A percentile compares a stretch with the other conserved stretches of the same genome.
These are phyloP conservation scores for Drosophila paulistorum DNA, from an alignment of 1,140 invertebrate genomes.

Conservation along the genomic window DNA sequence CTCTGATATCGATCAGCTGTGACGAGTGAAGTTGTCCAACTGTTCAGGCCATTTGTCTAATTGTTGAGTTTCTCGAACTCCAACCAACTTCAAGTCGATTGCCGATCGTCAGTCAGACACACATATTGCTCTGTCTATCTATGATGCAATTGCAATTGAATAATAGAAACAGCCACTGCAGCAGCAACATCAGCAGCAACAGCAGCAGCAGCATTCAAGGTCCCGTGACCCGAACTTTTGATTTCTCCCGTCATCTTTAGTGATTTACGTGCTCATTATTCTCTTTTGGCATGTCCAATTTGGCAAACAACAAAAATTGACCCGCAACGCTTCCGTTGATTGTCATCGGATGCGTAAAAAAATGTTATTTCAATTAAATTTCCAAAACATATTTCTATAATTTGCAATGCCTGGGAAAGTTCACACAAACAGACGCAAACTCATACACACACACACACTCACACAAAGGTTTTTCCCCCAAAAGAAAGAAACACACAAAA, in stretches of 20 bases:
- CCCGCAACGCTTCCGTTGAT: conserved; percentile 73
- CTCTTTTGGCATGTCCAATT: conserved; percentile 62
- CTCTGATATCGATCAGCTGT: conserved; percentile 77
- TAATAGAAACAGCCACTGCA: conserved; percentile 37
- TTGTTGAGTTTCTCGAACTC: conserved; percentile 78
- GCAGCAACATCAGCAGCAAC: conserved; percentile 54
- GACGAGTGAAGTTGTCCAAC: conserved; percentile 49
- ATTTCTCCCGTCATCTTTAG: conserved; percentile 60
- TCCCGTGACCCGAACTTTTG: conserved; percentile 72
- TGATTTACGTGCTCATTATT: conserved; percentile 64
- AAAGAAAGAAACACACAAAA: neutral
- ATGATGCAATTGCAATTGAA: conserved; percentile 69
- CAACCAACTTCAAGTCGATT: conserved; percentile 34
- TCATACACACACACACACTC: neutral
- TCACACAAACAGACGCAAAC: conserved; percentile 2
- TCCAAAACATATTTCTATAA: conserved; percentile 48
- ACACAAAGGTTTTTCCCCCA: conserved; percentile 7
- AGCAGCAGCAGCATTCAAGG: conserved; percentile 60
- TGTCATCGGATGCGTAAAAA: conserved; percentile 68
- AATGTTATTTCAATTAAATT: conserved; percentile 36
- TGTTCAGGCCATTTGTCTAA: conserved; percentile 55
- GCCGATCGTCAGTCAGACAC: conserved; percentile 23
- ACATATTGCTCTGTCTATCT: conserved; percentile 38
- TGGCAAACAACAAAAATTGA: conserved; percentile 39
- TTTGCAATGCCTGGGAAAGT: conserved; percentile 19